Evolutionary conservation across 2,888 invertebrate genomes (phyloP), one percentile per base, ranked within the genome.

Genomic region (Ennomos fuscantarius): DNA sequence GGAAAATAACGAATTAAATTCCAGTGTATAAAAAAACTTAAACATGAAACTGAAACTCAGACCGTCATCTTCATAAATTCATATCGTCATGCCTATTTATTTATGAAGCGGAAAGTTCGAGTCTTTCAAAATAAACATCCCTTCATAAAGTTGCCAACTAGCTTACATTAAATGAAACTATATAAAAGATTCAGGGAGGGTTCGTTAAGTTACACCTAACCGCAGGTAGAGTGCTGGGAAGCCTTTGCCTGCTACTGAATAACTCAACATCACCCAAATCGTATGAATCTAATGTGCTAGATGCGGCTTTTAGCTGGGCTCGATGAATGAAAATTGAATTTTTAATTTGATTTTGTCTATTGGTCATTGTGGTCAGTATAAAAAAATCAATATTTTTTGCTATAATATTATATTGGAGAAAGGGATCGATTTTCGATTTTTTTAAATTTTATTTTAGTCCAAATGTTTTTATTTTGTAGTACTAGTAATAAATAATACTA

Each of bases 121-220:
- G 65, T 63, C 70, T 79, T 81, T 76, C 74, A 81, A 81, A 85
- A 83, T 79, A 84, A 87, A 85, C 84, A 64, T 82, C 70, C 73
- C 74, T 74, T 73, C 71, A 68, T 62, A 67, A 77, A 84, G 81
- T 86, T 81, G 69, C 75, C 78, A 85, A 86, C 82, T 87, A 87
- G 81, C 79, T 80, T 72, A 79, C 83, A 87, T 89, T 91, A 90
- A 90, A 89, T 82, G 87, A 86, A 89, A 87, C 81, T 84, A 74
- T 86, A 88, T 92, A 86, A 91, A 92, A 89, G 83, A 92, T 92
- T 88, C 89, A 92, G 72, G 61, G 79, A 74, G 86, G 86, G 86
- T 89, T 87, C 89, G 89, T 88, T 89, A 89, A 87, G 86, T 89
- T 90, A 87, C 87, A 86, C 86, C 82, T 86, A 83, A 89, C 91